Base-by-base conservation (phyloP, 2,797 vertebrate species). In the Thripadectes ignobilis region DNA sequence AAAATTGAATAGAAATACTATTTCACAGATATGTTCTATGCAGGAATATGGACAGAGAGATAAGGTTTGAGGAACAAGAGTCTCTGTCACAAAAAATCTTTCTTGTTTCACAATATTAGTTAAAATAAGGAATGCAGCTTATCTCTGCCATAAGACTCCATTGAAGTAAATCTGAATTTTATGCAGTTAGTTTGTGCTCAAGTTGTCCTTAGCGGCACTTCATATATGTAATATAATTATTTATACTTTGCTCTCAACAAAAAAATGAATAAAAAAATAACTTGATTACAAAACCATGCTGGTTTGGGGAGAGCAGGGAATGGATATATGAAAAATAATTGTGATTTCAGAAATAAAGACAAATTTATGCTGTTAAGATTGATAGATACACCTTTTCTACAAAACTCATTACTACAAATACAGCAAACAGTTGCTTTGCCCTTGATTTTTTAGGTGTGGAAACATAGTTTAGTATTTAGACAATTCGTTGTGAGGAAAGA, bases 1-100 rank as follows among this genome's bases (percentile, higher is more conserved):
- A 36, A 85, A 83, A 88, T 7, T 18, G 13, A 77, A 85, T 59
- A 80, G 12, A 85, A 93, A 74, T 38, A 68, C 10, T 74, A 71
- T 71, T 83, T 92, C 13, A 61, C 23, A 81, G 52, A 7, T 76
- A 48, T 73, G 9, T 83, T 77, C 73, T 84, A 49, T 61, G 45
- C 26, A 73, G 43, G 10, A 51, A 61, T 93, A 69, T 32, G 11
- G 61, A 59, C 17, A 49, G 22, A 75, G n/a, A 61, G 54, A 80
- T 45, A 55, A 89, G 59, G 3, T 45, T 9, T 75, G 51, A 86
- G 58, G n/a, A 90, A n/a, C 4, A 59, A 49, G n/a, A 67, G 7
- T n/a, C 20, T 68, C 18, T 68, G 9, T 67, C 34, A 76, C 41
- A 88, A 72, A 38, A 90, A 75, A 73, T 73, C 9, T 59, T 87